Percentiles rank a stretch among this genome's conserved stretches.
These are phyloP conservation scores for Notodonta dromedarius DNA, from an alignment of 2,888 invertebrate species.

Conservation along the genomic window DNA sequence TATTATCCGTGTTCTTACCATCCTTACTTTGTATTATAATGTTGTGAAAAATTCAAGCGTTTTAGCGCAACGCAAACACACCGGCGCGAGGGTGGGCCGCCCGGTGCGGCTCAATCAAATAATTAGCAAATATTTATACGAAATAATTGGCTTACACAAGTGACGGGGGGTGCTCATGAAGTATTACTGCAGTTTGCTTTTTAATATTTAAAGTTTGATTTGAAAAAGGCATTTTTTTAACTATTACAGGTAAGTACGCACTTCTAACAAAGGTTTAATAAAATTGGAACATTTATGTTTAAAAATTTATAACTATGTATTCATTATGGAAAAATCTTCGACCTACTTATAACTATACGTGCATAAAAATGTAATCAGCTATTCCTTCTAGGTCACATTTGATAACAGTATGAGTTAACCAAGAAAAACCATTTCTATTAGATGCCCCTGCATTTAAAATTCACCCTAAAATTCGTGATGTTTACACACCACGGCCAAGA, in stretches of 20 bases:
- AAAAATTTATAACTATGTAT: no score
- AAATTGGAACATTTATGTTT: no score
- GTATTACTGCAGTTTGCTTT: conserved; percentile 29
- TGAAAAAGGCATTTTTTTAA: no score
- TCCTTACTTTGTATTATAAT: conserved; percentile 8
- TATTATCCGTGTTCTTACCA: neutral
- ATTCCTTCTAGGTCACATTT: neutral
- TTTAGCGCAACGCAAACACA: conserved; percentile 7
- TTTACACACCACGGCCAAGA: conserved; percentile 2
- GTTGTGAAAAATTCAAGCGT: conserved; percentile 19
- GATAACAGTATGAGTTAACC: neutral
- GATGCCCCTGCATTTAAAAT: neutral
- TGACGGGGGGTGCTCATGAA: conserved; percentile 40
- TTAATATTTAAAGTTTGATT: neutral
- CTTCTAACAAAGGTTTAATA: no score
- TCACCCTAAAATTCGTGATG: neutral
- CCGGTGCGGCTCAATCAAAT: conserved; percentile 55
- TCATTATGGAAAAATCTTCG: no score
- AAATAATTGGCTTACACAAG: conserved; percentile 56
- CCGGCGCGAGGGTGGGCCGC: conserved; percentile 10
- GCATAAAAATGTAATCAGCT: no score
- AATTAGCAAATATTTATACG: conserved; percentile 66
- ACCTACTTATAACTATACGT: no score
- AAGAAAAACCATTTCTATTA: neutral
- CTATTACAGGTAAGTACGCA: no score